Evolutionary conservation across 2,113 vertebrate genomes (phyloP).

Genomic region (Melierax canorus): DNA sequence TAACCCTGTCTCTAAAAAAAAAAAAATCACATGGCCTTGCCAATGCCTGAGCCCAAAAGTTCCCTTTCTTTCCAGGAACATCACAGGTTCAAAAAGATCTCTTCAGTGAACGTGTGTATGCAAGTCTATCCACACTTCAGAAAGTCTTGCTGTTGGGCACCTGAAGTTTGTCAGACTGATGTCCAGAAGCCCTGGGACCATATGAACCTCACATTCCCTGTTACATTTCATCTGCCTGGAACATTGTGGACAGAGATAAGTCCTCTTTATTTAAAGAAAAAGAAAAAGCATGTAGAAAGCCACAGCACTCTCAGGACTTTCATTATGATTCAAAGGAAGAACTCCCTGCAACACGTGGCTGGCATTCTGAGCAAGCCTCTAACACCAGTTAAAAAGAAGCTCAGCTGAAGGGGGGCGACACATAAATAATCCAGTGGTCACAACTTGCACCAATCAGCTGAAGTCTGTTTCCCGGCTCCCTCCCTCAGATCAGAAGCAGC

Average conservation of each 20-base stretch:
- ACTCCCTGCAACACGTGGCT: not conserved
- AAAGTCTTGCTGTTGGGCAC: not conserved
- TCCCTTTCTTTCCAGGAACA: not conserved
- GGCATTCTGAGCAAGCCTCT: not conserved
- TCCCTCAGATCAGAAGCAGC: not conserved
- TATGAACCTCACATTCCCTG: not conserved
- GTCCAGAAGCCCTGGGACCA: not conserved
- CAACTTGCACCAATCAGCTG: not conserved
- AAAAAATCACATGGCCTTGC: accelerated
- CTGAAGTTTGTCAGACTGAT: not conserved
- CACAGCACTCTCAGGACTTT: not conserved
- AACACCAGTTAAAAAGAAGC: not conserved
- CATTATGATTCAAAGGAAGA: not conserved
- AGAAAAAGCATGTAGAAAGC: not conserved
- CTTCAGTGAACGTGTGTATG: not conserved
- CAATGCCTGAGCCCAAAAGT: not conserved
- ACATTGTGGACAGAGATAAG: not conserved
- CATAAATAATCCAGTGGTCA: not conserved
- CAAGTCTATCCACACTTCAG: not conserved
- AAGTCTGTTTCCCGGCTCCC: not conserved
- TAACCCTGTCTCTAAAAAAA: not conserved
- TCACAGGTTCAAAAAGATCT: not conserved
- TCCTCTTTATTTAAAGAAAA: not conserved
- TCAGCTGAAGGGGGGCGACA: not conserved
- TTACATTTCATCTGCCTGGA: not conserved